Evolutionary conservation across 2,888 invertebrate species (phyloP).

Genomic region (Acanthococcus lagerstroemiae): DNA sequence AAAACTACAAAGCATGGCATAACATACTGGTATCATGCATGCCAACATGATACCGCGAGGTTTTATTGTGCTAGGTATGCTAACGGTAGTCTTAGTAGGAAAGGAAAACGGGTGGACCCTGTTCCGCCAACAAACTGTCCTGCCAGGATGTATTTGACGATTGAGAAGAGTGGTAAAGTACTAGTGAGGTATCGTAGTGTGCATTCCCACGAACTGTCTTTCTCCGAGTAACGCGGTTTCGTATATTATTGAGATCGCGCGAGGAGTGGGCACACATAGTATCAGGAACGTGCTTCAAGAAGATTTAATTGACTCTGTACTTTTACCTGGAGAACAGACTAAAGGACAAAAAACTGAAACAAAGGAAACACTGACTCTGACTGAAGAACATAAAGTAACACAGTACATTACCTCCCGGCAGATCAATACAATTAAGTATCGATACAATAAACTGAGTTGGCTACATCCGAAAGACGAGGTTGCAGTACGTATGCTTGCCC

Average conservation of each 20-base stretch:
- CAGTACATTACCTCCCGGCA: background rate
- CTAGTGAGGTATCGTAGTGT: background rate
- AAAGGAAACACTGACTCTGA: too few relatives aligned
- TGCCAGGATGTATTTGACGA: background rate
- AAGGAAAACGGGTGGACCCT: background rate
- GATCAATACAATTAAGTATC: background rate
- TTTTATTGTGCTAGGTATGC: background rate
- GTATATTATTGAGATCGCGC: background rate
- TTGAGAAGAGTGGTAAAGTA: background rate
- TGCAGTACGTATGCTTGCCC: background rate
- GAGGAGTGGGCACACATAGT: background rate
- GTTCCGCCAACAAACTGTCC: background rate
- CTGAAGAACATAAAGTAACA: too few relatives aligned
- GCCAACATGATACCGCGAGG: background rate
- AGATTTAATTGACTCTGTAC: background rate
- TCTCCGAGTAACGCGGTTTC: background rate
- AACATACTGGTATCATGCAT: background rate
- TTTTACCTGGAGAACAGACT: background rate
- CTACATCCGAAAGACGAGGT: too few relatives aligned
- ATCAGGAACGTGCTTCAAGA: too few relatives aligned
- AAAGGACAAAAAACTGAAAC: background rate
- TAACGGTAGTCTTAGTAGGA: background rate
- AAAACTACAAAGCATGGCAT: background rate
- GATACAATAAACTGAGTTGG: background rate
- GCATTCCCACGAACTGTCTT: background rate